Evolutionary conservation across 2,888 invertebrate genomes (phyloP).

Genomic region (Dynastes hyllus): DNA sequence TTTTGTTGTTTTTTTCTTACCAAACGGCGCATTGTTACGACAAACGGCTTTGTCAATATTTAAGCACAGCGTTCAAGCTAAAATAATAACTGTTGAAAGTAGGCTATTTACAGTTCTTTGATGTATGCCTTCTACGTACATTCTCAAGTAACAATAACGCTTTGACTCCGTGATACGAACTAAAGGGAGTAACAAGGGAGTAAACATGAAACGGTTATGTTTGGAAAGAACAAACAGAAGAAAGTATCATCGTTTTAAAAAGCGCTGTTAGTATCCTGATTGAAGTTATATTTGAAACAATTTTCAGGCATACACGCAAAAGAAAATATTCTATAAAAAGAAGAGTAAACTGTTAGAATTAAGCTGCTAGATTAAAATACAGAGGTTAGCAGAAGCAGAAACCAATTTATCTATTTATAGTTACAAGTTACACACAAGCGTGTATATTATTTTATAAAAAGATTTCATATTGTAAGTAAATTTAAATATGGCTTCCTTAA

Average conservation of each 20-base stretch:
- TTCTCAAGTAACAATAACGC: constrained; percentile 38
- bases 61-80: constrained; percentile 50
- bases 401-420: too few relatives aligned
- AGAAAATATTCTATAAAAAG: too few relatives aligned
- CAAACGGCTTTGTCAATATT: constrained; percentile 47
- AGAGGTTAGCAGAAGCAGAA: too few relatives aligned
- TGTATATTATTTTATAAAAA: too few relatives aligned
- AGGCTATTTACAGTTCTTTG: constrained; percentile 39
- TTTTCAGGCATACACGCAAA: background rate
- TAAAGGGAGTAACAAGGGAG: constrained; percentile 17
- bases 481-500: too few relatives aligned
- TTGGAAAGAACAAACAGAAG: constrained; percentile 23
- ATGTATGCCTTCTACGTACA: constrained; percentile 24
- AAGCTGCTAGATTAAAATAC: too few relatives aligned
- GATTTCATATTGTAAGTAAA: too few relatives aligned
- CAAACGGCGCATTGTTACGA: constrained; percentile 32
- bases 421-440: too few relatives aligned
- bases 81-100: constrained; percentile 53
- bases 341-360: too few relatives aligned
- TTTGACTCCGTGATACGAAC: constrained; percentile 30
- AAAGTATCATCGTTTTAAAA: background rate
- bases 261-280: background rate
- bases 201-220: constrained; percentile 23
- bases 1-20: constrained; percentile 37
- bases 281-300: background rate